Percentiles rank a stretch among this genome's conserved stretches.
Evolutionary conservation across 2,113 vertebrate species (phyloP).

Genomic region (Misgurnus mizolepis): DNA sequence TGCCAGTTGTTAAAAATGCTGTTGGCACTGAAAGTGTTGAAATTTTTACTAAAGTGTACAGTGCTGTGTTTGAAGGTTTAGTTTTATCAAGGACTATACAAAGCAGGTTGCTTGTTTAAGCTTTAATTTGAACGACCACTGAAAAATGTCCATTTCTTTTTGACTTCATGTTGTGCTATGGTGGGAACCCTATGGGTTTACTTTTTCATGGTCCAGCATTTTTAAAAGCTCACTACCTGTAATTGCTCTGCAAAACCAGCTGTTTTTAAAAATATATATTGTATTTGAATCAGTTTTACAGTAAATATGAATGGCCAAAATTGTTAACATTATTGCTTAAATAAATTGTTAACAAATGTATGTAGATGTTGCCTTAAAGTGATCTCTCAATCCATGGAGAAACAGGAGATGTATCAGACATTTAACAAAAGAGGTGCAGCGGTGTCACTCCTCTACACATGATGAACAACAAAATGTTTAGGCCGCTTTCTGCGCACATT

Average conservation of each 20-base stretch:
- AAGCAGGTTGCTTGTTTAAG: background rate
- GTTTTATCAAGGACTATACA: background rate
- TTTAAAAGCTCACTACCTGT: background rate
- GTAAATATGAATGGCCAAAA: background rate
- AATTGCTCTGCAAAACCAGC: constrained; percentile 17
- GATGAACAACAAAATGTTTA: background rate
- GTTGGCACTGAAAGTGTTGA: background rate
- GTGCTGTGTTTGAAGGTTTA: background rate
- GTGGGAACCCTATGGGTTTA: constrained; percentile 28
- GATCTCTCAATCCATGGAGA: background rate
- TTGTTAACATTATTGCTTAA: background rate
- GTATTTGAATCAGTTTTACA: background rate
- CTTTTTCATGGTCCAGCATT: constrained; percentile 8
- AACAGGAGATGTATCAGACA: background rate
- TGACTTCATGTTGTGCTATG: constrained; percentile 8
- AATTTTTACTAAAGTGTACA: background rate
- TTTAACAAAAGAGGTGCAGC: background rate
- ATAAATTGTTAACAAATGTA: no score
- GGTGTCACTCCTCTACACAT: no score
- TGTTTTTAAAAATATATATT: constrained; percentile 10
- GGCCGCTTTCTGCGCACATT: background rate
- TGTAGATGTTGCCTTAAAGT: background rate
- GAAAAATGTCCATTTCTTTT: background rate
- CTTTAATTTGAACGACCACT: background rate
- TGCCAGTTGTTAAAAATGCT: background rate